Evolutionary conservation across 2,797 vertebrate species (phyloP).

Genomic region (Thalassophryne amazonica): DNA sequence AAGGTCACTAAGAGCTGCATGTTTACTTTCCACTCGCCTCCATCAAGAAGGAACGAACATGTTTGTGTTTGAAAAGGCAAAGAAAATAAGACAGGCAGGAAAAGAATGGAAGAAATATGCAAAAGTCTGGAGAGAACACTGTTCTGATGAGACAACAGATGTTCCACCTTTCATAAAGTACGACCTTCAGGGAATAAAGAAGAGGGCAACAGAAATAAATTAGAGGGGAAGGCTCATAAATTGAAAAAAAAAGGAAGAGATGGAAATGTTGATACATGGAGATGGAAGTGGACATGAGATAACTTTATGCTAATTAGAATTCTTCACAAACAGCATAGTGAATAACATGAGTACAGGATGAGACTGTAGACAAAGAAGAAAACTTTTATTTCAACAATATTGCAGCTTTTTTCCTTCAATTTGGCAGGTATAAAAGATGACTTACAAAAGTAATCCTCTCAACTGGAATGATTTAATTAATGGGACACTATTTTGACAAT

Average conservation of each 20-base stretch:
- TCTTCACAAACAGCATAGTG: no score
- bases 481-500: no score
- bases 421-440: no score
- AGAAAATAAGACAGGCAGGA: constrained; percentile 29
- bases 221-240: background rate
- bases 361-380: no score
- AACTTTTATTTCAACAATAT: no score
- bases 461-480: no score
- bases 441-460: no score
- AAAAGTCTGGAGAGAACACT: background rate
- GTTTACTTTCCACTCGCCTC: constrained; percentile 31
- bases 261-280: constrained; percentile 7
- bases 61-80: constrained; percentile 32
- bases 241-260: background rate
- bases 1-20: constrained; percentile 39
- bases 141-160: constrained; percentile 45
- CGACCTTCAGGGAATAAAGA: constrained; percentile 36
- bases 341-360: no score
- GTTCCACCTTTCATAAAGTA: constrained; percentile 42
- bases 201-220: constrained; percentile 4
- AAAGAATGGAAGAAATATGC: constrained; percentile 21
- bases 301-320: no score
- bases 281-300: no score
- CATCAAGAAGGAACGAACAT: constrained; percentile 11
- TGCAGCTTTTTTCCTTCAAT: no score